Percentiles rank a stretch among this genome's conserved stretches.
Evolutionary conservation across 2,888 invertebrate species (phyloP).

Genomic region (Thalpophila matura): DNA sequence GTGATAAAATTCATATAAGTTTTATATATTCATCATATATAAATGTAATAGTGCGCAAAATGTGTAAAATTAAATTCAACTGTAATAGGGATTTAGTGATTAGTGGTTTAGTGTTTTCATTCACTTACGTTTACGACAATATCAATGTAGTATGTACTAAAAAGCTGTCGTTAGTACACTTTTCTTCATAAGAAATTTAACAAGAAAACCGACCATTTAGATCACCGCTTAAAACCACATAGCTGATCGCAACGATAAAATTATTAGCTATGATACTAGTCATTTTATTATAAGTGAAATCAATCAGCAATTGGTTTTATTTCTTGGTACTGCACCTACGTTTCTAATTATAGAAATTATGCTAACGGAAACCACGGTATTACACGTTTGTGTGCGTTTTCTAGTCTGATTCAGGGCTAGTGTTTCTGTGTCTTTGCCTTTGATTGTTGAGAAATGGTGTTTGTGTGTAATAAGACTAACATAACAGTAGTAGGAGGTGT

Average conservation of each 20-base stretch:
- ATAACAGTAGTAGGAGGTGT: no score
- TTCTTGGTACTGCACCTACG: conserved; percentile 23
- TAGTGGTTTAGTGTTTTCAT: no score
- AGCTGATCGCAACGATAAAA: neutral
- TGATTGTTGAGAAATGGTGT: neutral
- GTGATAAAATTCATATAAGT: no score
- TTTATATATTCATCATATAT: no score
- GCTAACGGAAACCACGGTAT: conserved; percentile 31
- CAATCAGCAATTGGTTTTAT: conserved; percentile 7
- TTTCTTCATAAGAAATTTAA: neutral
- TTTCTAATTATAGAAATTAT: conserved; percentile 52
- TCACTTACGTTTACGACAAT: no score
- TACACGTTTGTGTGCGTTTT: conserved; percentile 25
- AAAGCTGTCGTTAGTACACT: neutral
- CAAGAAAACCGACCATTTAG: neutral
- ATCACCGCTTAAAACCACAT: neutral
- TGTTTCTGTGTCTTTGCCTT: neutral
- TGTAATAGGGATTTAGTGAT: no score
- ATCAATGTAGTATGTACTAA: no score
- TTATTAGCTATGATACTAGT: neutral
- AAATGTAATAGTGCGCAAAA: no score
- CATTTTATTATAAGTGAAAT: conserved; percentile 35
- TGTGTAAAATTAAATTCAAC: no score
- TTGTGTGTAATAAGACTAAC: no score
- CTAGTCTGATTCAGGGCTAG: conserved; percentile 36